These are phyloP conservation scores for Coracias cyanogaster DNA, from an alignment of 2,797 vertebrate species.

Conservation along the genomic window DNA sequence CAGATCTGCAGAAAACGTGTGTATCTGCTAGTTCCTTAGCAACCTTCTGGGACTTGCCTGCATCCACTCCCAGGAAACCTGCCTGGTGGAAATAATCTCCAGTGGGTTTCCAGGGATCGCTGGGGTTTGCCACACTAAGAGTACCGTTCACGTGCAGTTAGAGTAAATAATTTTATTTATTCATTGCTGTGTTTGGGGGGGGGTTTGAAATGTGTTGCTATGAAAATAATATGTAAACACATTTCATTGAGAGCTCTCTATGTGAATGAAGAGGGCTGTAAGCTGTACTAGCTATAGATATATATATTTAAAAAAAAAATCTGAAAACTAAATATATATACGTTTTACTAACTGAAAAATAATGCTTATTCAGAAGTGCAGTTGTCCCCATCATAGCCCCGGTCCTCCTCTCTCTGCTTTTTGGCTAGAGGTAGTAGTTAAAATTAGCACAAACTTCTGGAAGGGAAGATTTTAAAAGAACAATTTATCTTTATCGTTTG, in stretches of 20 bases:
- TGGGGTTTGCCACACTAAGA: not conserved
- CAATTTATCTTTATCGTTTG: not conserved
- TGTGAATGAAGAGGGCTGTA: not conserved
- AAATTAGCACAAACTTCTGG: not conserved
- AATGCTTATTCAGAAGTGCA: not conserved
- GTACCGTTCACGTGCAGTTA: not conserved
- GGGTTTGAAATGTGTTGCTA: not conserved
- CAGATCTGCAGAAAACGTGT: slow-evolving; percentile 34
- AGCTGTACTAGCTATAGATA: not conserved
- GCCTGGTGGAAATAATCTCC: not conserved
- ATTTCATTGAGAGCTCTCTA: not conserved
- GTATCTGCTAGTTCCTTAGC: slow-evolving; percentile 46
- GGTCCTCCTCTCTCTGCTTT: not conserved
- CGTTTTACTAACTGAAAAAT: not conserved
- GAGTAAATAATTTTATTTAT: slow-evolving; percentile 16
- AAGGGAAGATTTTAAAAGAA: not conserved
- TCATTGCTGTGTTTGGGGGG: not conserved
- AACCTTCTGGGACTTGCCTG: slow-evolving; percentile 26
- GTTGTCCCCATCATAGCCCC: not conserved
- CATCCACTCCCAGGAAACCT: not conserved
- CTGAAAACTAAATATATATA: no score
- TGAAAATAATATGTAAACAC: not conserved
- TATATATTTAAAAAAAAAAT: not conserved
- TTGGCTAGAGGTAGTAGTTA: not conserved
- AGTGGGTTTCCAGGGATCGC: slow-evolving; percentile 1